These are phyloP conservation scores for Intellagama lesueurii DNA, from an alignment of 2,797 vertebrate species.

Conservation along the genomic window DNA sequence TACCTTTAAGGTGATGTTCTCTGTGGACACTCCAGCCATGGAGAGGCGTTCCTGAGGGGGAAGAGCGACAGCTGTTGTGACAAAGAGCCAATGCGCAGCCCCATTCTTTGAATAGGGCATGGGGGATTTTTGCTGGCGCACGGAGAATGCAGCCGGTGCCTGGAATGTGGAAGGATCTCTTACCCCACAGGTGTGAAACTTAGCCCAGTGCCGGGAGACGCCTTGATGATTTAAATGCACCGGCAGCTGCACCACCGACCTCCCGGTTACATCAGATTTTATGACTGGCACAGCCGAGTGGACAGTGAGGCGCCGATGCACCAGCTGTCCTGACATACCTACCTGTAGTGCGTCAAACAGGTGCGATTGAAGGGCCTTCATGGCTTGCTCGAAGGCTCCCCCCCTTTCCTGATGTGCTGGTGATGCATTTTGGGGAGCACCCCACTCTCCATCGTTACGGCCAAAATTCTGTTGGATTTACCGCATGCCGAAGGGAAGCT, in stretches of 20 bases:
- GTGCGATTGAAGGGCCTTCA: not conserved
- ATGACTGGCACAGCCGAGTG: not conserved
- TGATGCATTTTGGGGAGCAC: not conserved
- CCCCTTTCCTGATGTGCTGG: too few species aligned
- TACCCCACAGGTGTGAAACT: not conserved
- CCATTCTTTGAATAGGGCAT: not conserved
- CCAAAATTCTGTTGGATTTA: too few species aligned
- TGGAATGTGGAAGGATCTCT: not conserved
- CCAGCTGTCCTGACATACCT: not conserved
- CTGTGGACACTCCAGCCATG: too few species aligned
- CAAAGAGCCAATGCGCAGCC: not conserved
- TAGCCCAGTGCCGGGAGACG: not conserved
- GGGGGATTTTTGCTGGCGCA: not conserved
- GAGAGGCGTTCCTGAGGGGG: not conserved
- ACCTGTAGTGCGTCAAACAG: not conserved
- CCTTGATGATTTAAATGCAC: not conserved
- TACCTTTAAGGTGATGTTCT: not conserved
- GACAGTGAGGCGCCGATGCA: too few species aligned
- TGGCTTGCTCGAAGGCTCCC: not conserved
- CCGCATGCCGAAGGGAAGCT: too few species aligned
- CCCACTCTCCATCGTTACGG: too few species aligned
- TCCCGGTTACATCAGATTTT: not conserved
- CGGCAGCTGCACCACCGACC: slow-evolving; percentile 1
- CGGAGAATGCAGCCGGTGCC: accelerated
- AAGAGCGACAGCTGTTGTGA: not conserved